Conservation (phyloP, 1,140 invertebrate species). For the Panulirus ornatus region DNA sequence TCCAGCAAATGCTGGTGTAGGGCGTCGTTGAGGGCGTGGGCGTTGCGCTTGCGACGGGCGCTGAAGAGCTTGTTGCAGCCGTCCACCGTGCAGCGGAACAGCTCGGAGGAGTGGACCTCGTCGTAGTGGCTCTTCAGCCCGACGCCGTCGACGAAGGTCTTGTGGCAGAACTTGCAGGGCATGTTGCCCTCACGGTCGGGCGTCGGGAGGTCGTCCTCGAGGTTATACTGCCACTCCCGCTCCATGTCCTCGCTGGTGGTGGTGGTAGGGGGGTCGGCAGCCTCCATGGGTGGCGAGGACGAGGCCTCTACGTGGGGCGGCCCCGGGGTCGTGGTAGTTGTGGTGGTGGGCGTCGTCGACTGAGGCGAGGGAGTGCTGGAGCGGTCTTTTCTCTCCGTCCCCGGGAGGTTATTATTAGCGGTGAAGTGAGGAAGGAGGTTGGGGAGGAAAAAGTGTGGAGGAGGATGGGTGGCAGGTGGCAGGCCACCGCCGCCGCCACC, state of each 20-base stretch:
- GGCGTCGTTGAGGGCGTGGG: conserved; percentile 82
- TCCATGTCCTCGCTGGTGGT: conserved; percentile 77
- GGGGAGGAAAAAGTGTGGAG: conserved; percentile 78
- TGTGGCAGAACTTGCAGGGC: conserved; percentile 84
- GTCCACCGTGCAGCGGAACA: conserved; percentile 88
- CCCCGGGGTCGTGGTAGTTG: conserved; percentile 77
- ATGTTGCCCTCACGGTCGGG: conserved; percentile 82
- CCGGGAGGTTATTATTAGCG: conserved; percentile 72
- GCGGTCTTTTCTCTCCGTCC: conserved; percentile 65
- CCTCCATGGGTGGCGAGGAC: conserved; percentile 78
- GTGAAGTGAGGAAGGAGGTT: conserved; percentile 74
- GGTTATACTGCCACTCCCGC: conserved; percentile 70
- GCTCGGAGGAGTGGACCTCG: conserved; percentile 83
- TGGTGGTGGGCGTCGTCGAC: conserved; percentile 74
- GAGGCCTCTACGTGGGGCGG: conserved; percentile 76
- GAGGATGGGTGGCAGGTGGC: conserved; percentile 69
- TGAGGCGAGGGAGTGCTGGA: conserved; percentile 75
- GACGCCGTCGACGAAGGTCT: conserved; percentile 81
- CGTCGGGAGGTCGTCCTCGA: conserved; percentile 75
- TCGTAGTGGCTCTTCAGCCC: conserved; percentile 85
- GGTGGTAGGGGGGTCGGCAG: conserved; percentile 73
- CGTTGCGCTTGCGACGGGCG: conserved; percentile 86
- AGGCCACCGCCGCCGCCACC: conserved; percentile 24
- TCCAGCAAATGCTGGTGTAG: conserved; percentile 74
- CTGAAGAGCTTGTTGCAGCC: conserved; percentile 91